Percentiles rank a stretch among this genome's conserved stretches.
Conservation (phyloP, 2,113 vertebrate species). For the Phalacrocorax aristotelis region DNA sequence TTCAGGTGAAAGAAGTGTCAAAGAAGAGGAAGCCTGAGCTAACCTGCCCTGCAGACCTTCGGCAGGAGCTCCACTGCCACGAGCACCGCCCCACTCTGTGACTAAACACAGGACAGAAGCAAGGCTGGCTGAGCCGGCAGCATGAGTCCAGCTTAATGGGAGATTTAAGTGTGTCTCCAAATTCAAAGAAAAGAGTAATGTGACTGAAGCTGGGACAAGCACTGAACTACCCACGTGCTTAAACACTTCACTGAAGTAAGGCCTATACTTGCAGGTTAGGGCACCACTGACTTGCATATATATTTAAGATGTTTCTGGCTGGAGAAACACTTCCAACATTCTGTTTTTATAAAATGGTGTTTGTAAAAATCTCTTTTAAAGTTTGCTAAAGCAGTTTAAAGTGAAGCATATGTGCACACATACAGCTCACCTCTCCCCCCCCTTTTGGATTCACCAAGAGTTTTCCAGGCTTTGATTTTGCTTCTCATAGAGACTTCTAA, state of each 20-base stretch:
- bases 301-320: neutral
- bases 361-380: neutral
- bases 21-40: neutral
- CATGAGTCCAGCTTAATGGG: accelerated
- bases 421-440: neutral
- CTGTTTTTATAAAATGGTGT: neutral
- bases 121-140: accelerated
- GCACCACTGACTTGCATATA: neutral
- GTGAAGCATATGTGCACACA: neutral
- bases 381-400: neutral
- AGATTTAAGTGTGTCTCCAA: neutral
- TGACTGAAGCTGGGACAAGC: neutral
- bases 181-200: neutral
- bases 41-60: neutral
- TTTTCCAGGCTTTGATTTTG: neutral
- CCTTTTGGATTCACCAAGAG: neutral
- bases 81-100: accelerated
- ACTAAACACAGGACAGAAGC: neutral
- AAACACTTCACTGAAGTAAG: neutral
- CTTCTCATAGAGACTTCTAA: neutral
- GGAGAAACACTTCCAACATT: neutral
- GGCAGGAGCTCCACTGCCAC: accelerated
- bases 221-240: neutral
- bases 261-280: neutral
- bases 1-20: neutral